phyloP scores from a whole-genome alignment of 2,888 invertebrate genomes.

The Chalcosyrphus nemorum region DNA sequence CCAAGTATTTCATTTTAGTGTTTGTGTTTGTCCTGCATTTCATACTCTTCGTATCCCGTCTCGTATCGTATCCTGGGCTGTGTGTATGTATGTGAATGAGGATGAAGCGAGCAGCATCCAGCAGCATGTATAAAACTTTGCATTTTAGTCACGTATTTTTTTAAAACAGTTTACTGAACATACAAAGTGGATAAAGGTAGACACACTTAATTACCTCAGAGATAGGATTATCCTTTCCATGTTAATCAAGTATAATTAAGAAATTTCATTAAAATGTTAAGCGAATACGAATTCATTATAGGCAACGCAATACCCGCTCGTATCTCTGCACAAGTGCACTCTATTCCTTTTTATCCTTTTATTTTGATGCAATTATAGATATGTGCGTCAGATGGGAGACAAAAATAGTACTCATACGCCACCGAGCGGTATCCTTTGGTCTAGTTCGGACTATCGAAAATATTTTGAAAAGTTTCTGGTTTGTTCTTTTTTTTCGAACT shows the following conservation, averaged over 20 bases:
- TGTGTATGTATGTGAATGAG: not conserved
- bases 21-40: conserved; percentile 68
- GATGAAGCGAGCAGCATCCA: not conserved
- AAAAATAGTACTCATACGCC: conserved; percentile 4
- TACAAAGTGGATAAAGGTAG: conserved; percentile 72
- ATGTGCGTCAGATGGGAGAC: not conserved
- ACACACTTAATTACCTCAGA: conserved; percentile 75
- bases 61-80: not conserved
- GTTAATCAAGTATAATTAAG: conserved; percentile 76
- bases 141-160: conserved; percentile 75
- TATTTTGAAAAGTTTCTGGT: not conserved
- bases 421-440: too few relatives aligned
- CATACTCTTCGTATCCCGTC: conserved; percentile 1
- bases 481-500: too few relatives aligned
- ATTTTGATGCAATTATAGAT: conserved; percentile 1
- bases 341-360: not conserved
- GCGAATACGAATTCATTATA: conserved; percentile 74
- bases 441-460: not conserved
- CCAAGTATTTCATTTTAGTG: conserved; percentile 68
- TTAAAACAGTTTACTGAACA: conserved; percentile 73
- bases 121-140: conserved; percentile 64
- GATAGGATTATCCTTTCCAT: conserved; percentile 75
- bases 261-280: conserved; percentile 76
- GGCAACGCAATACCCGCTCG: not conserved
- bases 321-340: conserved; percentile 1